Evolutionary conservation across 2,797 vertebrate genomes (phyloP), one percentile per base, ranked within the genome.

Genomic region (Poecile montanus): DNA sequence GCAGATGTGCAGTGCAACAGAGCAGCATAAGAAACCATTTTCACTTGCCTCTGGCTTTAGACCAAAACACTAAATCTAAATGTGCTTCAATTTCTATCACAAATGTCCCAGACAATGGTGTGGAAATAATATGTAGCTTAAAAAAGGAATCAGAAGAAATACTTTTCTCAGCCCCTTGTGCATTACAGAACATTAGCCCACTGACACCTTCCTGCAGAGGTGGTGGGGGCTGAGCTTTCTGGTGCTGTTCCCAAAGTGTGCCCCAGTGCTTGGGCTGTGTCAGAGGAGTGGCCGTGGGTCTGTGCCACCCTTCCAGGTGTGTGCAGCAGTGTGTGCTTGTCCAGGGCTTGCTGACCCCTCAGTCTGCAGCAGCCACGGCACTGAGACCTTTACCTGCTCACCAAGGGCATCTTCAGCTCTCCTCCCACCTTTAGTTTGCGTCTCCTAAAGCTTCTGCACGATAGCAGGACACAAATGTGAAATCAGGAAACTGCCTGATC

Each of bases 71-170:
- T 73, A n/a, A 81, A 91, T 61, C 56, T 70, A 63, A 91, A 76
- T 12, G 19, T 58, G n/a, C 74, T 95, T 86, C 44, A 34, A 44
- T 54, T 94, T 76, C 76, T 77, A 40, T 85, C 0, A 0, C 51
- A 66, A 80, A 80, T 26, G 63, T 70, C 66, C 67, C 25, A 92
- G 36, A 76, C 76, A 88, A 62, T 36, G 51, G 66, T 58, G 62
- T 62, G 66, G 85, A 92, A 93, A 74, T 77, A 89, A 76, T 36
- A 30, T 1, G 66, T 16, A 45, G 32, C 76, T 93, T 86, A 42
- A 66, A 86, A 94, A 93, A 81, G 62, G 53, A 89, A 82, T 66
- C 40, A 48, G 66, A 68, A 85, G 30, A 75, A 95, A 88, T 76
- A n/a, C 32, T 92, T 80, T n/a, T 36, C 58, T 32, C 42, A 48